A percentile compares a stretch with the other conserved stretches of the same genome.
Evolutionary conservation across 2,888 invertebrate species (phyloP).

Genomic region (Macrostomum cliftonense): DNA sequence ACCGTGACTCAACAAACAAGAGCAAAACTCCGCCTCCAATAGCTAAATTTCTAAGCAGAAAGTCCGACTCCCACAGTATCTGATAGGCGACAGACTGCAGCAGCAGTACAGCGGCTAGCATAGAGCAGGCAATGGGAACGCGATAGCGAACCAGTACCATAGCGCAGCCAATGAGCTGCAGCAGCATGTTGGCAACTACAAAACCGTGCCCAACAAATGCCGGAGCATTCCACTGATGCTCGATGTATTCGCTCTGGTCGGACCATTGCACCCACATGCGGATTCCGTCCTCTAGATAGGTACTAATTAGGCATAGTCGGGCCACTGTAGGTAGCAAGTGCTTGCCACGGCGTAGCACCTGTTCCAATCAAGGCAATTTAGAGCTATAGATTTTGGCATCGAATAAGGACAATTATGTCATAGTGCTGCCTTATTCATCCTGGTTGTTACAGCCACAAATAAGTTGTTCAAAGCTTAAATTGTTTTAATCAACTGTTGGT

Average conservation of each 20-base stretch:
- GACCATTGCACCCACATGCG: conserved; percentile 99
- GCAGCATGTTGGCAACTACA: conserved; percentile 79
- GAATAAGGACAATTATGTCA: no score
- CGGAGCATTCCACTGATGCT: no score
- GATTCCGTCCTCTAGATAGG: conserved; percentile 93
- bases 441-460: no score
- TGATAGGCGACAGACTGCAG: conserved; percentile 43
- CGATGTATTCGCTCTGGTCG: conserved; percentile 87
- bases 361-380: conserved; percentile 14
- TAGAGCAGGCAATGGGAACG: conserved; percentile 53
- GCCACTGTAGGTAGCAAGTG: conserved; percentile 76
- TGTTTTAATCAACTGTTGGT: no score
- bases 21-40: conserved; percentile 79
- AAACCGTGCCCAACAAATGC: conserved; percentile 51
- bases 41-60: conserved; percentile 56
- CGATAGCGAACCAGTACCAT: conserved; percentile 81
- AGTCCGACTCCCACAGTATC: conserved; percentile 61
- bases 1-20: conserved; percentile 47
- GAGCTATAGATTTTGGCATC: no score
- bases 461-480: no score
- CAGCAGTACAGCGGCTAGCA: conserved; percentile 76
- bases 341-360: conserved; percentile 81
- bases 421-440: no score
- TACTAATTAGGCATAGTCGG: conserved; percentile 83
- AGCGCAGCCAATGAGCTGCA: conserved; percentile 82